phyloP scores from a whole-genome alignment of 1,140 invertebrate species.

The Paraescarpia echinospica region DNA sequence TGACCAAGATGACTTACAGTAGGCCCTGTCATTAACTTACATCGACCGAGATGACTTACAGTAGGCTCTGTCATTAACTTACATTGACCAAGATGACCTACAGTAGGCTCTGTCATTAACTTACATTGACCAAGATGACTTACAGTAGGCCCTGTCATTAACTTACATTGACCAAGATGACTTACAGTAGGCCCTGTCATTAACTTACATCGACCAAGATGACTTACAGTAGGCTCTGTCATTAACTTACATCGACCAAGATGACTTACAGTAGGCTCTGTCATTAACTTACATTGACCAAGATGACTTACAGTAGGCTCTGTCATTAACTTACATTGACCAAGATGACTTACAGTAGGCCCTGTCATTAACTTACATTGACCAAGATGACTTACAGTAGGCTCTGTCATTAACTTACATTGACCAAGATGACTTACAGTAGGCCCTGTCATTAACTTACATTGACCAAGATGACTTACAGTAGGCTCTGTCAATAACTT shows the following conservation, averaged over 20 bases:
- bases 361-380: slow-evolving; percentile 32
- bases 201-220: slow-evolving; percentile 48
- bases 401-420: no score
- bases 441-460: not conserved
- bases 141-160: slow-evolving; percentile 50
- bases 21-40: slow-evolving; percentile 46
- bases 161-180: slow-evolving; percentile 51
- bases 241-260: slow-evolving; percentile 46
- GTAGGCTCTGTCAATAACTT: slow-evolving; percentile 46
- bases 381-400: no score
- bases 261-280: slow-evolving; percentile 53
- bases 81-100: slow-evolving; percentile 54
- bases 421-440: no score
- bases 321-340: slow-evolving; percentile 49
- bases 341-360: slow-evolving; percentile 56
- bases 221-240: slow-evolving; percentile 53
- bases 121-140: slow-evolving; percentile 20
- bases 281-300: slow-evolving; percentile 45
- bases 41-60: slow-evolving; percentile 53
- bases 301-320: slow-evolving; percentile 54
- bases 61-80: slow-evolving; percentile 47
- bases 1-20: slow-evolving; percentile 54
- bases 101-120: slow-evolving; percentile 47
- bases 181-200: slow-evolving; percentile 52
- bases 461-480: slow-evolving; percentile 36